These are phyloP conservation scores for Gobius niger DNA, from an alignment of 2,113 vertebrate species.

Conservation along the genomic window DNA sequence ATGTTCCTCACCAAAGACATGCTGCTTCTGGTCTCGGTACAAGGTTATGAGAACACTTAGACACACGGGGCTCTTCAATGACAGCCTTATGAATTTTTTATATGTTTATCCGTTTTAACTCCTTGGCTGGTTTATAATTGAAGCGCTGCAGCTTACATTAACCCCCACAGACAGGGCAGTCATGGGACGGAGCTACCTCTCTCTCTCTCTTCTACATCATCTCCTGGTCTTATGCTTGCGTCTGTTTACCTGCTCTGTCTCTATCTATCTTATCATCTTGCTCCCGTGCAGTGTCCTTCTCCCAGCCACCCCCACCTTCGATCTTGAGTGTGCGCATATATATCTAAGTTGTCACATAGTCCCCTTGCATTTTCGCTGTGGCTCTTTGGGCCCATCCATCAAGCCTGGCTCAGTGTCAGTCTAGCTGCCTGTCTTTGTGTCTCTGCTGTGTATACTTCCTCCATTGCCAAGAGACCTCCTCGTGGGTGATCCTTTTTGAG, in stretches of 20 bases:
- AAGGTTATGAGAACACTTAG: slow-evolving; percentile 10
- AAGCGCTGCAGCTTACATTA: slow-evolving; percentile 65
- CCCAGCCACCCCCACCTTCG: slow-evolving; percentile 30
- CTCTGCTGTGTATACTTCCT: slow-evolving; percentile 1
- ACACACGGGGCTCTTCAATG: slow-evolving; percentile 44
- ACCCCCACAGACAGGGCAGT: slow-evolving; percentile 65
- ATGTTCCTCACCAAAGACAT: slow-evolving; percentile 14
- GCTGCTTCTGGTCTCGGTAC: slow-evolving; percentile 4
- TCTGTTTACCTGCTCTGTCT: slow-evolving; percentile 60
- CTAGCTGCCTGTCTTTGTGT: slow-evolving; percentile 33
- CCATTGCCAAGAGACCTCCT: slow-evolving; percentile 33
- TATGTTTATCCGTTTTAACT: slow-evolving; percentile 78
- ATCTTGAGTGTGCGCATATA: slow-evolving; percentile 31
- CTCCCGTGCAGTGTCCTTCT: slow-evolving; percentile 21
- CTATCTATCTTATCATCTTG: slow-evolving; percentile 36
- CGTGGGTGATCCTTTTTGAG: slow-evolving; percentile 23
- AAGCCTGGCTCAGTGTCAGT: slow-evolving; percentile 28
- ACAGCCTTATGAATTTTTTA: slow-evolving; percentile 72
- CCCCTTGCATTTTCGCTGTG: slow-evolving; percentile 34
- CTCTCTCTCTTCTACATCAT: slow-evolving; percentile 38
- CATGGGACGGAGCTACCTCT: slow-evolving; percentile 35
- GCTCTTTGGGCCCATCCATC: slow-evolving; percentile 52
- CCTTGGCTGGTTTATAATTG: slow-evolving; percentile 70
- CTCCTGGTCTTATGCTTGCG: slow-evolving; percentile 47
- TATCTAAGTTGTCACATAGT: slow-evolving; percentile 46